Evolutionary conservation across 2,888 invertebrate genomes (phyloP), one percentile per base, ranked within the genome.

Genomic region (Drosophila mayaguana): DNA sequence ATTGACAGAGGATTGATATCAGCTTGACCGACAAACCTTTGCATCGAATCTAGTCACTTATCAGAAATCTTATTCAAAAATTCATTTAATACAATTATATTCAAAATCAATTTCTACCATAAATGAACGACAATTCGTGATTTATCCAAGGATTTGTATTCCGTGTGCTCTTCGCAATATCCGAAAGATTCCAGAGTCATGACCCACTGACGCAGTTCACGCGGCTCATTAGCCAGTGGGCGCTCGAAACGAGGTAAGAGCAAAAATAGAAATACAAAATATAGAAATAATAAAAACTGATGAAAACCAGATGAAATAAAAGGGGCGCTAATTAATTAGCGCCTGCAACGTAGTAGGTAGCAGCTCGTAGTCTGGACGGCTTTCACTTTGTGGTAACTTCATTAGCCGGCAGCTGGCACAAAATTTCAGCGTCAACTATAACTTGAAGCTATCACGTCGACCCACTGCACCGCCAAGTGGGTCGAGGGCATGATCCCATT

Each of bases 381-480:
- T 75, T 80, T 80, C 75, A 80, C 75, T 80, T 80, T 80, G 75
- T 70, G 79, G 79, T 63, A 77, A 81, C 79, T 81, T 77, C 69
- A 63, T 81, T 81, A 81, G 68, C 64, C 43, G 54, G n/a, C 51
- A 66, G 60, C 56, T 45, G 36, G 48, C 22, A 32, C 48, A 56
- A 53, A 69, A 54, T 63, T 28, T 43, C 43, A 61, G n/a, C 54
- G 63, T 48, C 48, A 61, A 45, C 64, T 40, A 43, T 45, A 43
- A 55, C 70, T 54, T 40, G 42, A 56, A 42, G 34, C 34, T 32
- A 42, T 16, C 51, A 51, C 28, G 40, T 3, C 62, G 25, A 25
- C 16, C 51, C 25, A n/a, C 8, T 25, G 48, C 12, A 38, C 51
- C 43, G 25, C 12, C 16, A 32, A 22, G 20, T 6, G n/a, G 36